phyloP scores from a whole-genome alignment of 23 tunicate genomes.

The Botrylloides violaceus region DNA sequence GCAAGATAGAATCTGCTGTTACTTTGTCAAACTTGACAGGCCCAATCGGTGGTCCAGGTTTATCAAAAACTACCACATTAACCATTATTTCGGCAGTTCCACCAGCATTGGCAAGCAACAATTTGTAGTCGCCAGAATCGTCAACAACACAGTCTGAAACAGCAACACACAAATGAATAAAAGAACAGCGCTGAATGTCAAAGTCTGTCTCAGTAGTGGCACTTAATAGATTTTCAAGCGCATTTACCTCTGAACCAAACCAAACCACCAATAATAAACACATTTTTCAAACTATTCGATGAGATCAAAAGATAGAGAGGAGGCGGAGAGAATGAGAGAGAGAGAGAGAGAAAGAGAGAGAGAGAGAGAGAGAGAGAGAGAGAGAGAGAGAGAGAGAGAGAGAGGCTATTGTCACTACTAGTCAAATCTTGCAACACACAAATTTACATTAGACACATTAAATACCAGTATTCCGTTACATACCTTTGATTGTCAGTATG shows the following conservation, averaged over 20 bases:
- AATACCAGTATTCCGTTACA: background rate
- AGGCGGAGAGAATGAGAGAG: too few relatives aligned
- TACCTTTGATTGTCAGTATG: constrained; percentile 66
- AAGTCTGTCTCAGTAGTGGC: too few relatives aligned
- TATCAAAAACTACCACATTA: constrained; percentile 74
- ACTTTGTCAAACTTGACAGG: constrained; percentile 67
- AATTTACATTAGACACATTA: background rate
- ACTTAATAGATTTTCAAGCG: too few relatives aligned
- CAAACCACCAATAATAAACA: too few relatives aligned
- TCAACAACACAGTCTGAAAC: constrained; percentile 68
- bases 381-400: too few relatives aligned
- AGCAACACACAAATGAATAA: too few relatives aligned
- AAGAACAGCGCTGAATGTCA: too few relatives aligned
- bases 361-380: too few relatives aligned
- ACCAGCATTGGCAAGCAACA: constrained; percentile 30
- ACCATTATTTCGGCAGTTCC: constrained; percentile 45
- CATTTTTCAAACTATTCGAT: too few relatives aligned
- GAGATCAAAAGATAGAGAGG: too few relatives aligned
- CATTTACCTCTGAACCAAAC: too few relatives aligned
- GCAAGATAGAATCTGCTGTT: constrained; percentile 44
- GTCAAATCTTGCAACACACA: constrained; percentile 1
- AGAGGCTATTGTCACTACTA: background rate
- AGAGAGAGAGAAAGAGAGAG: too few relatives aligned
- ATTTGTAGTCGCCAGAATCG: constrained; percentile 77
- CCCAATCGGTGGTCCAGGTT: constrained; percentile 82